phyloP scores from a whole-genome alignment of 2,888 invertebrate species.

The Smittia aterrima region DNA sequence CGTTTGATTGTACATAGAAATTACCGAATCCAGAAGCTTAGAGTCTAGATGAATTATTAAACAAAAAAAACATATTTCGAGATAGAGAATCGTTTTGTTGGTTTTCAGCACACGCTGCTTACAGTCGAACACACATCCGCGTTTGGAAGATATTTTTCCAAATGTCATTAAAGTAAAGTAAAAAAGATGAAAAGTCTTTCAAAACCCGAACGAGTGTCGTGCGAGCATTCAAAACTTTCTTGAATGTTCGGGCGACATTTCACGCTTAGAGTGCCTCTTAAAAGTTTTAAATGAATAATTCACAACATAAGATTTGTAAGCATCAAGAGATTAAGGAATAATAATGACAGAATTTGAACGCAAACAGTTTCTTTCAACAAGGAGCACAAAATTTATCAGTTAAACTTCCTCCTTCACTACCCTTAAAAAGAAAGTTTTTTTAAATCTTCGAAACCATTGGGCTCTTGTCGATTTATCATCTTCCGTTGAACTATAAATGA shows the following conservation, averaged over 20 bases:
- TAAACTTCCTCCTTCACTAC: too few species aligned
- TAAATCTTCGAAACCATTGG: neutral
- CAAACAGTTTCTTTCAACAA: too few species aligned
- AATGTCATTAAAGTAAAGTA: neutral
- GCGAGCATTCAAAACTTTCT: neutral
- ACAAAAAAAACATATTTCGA: conserved; percentile 1
- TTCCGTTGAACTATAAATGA: conserved; percentile 44
- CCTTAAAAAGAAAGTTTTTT: too few species aligned
- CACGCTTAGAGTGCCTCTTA: conserved; percentile 41
- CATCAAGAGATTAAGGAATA: neutral
- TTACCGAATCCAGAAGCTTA: neutral
- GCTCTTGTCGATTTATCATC: neutral
- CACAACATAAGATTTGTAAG: neutral
- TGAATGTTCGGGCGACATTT: neutral
- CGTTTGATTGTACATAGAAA: conserved; percentile 20
- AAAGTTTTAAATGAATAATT: conserved; percentile 24
- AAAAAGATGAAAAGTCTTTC: conserved; percentile 11
- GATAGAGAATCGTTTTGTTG: neutral
- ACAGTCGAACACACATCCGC: conserved; percentile 15
- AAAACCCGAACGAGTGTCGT: neutral
- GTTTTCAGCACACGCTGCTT: conserved; percentile 37
- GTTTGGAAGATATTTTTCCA: neutral
- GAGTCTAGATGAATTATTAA: conserved; percentile 16
- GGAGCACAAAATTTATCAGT: too few species aligned
- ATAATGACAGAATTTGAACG: neutral